Evolutionary conservation across 2,113 vertebrate genomes (phyloP), one percentile per base, ranked within the genome.

Genomic region (Aegithalos caudatus): DNA sequence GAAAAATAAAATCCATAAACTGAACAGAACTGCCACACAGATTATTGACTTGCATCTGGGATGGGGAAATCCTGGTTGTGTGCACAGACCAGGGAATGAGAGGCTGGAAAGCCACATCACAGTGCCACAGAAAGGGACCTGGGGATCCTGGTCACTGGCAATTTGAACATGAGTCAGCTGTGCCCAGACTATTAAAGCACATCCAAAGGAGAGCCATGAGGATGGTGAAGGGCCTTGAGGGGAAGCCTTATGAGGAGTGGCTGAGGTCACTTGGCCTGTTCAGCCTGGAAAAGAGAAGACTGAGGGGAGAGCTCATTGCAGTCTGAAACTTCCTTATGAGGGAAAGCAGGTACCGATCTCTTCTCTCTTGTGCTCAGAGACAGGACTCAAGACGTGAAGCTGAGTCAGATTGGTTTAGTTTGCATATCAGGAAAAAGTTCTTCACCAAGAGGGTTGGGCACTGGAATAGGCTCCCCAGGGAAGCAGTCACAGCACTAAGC

Each of bases 291-390:
- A 37, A 45, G 27, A 71, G 27, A 11, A 69, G 33, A 23, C 18
- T 28, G 54, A 53, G 28, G 10, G 2, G 47, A 69, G 11, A 69
- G 14, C 22, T 67, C 44, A 51, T 2, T 37, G 33, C 31, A 67
- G 27, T 37, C 50, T 77, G 6, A 3, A 86, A 58, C 7, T 12
- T 44, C 37, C 37, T 61, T 10, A 12, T 31, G 8, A 53, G 38
- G 19, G 8, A 10, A 78, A 42, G 6, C 10, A 60, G n/a, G 10
- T 7, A 61, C 2, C 0, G 0, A 47, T 61, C 8, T n/a, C 54
- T 53, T 67, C 17, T 35, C 19, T 60, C 45, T 60, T 33, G 15
- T 51, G 27, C 20, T 18, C 47, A n/a, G n/a, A n/a, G 28, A 61
- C 37, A 74, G 28, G 38, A 81, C 28, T 24, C 19, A 20, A 53